Evolutionary conservation across 2,113 vertebrate genomes (phyloP).

Genomic region (Zapus hudsonius): DNA sequence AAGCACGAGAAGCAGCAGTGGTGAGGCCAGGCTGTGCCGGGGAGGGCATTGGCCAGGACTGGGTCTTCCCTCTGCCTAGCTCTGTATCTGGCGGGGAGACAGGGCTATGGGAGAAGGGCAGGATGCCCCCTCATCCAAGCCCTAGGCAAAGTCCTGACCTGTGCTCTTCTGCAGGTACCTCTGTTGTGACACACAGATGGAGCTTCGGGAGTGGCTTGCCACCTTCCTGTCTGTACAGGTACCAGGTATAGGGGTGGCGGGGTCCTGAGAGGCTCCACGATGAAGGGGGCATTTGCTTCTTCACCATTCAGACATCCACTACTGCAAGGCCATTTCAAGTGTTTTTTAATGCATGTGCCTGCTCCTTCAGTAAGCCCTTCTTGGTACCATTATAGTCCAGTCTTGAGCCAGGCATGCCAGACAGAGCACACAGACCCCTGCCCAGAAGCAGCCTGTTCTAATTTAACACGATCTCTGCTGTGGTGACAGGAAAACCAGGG

Average conservation of each 20-base stretch:
- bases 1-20: conserved; percentile 96
- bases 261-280: neutral
- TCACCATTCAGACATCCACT: neutral
- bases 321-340: neutral
- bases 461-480: neutral
- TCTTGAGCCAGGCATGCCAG: neutral
- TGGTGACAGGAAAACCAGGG: neutral
- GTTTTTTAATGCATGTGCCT: neutral
- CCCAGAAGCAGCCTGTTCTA: neutral
- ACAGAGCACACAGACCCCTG: neutral
- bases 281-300: neutral
- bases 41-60: neutral
- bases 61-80: neutral
- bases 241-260: neutral
- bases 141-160: neutral
- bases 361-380: neutral
- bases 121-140: neutral
- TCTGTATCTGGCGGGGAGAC: neutral
- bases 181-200: conserved; percentile 92
- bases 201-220: conserved; percentile 95
- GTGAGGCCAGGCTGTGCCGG: conserved; percentile 80
- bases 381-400: neutral
- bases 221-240: conserved; percentile 95
- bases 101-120: neutral
- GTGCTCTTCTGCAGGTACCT: conserved; percentile 89